Percentiles rank a stretch among this genome's conserved stretches.
Conservation (phyloP, 2,113 vertebrate species). For the Oncorhynchus nerka region DNA sequence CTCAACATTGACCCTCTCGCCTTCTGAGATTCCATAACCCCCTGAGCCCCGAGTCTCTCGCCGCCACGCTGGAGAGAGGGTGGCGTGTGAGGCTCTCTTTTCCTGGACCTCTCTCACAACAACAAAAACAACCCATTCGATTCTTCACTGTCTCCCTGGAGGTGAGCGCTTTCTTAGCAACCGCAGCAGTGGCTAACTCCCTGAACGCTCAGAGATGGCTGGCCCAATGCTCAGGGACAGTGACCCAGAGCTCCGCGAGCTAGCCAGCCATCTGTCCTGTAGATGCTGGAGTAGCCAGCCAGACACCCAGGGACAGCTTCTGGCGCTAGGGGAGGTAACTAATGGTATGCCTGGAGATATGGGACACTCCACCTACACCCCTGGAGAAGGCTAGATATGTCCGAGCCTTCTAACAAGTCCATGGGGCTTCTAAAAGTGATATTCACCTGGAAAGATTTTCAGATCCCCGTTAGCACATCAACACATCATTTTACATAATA, state of each 20-base stretch:
- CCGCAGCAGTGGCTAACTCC: conserved; percentile 59
- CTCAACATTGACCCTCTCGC: conserved; percentile 16
- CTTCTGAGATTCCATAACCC: background rate
- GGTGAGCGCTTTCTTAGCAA: conserved; percentile 59
- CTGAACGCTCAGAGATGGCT: conserved; percentile 39
- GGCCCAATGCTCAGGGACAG: conserved; percentile 53
- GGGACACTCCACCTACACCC: background rate
- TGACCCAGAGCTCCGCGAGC: conserved; percentile 14
- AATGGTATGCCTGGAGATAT: conserved; percentile 13
- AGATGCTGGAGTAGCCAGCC: conserved; percentile 18
- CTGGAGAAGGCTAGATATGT: background rate
- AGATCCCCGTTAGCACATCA: background rate
- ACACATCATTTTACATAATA: background rate
- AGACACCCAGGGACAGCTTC: conserved; percentile 58
- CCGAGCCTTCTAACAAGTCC: background rate
- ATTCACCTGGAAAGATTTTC: background rate
- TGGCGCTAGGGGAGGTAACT: conserved; percentile 30
- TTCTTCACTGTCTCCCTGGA: conserved; percentile 47
- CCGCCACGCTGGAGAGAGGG: too few species aligned
- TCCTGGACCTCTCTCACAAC: conserved; percentile 8
- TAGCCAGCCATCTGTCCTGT: conserved; percentile 56
- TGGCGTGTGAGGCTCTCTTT: too few species aligned
- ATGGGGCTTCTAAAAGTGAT: background rate
- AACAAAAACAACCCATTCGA: background rate
- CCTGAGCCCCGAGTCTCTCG: background rate